Evolutionary conservation across 1,140 invertebrate genomes (phyloP).

Genomic region (Tetranychus cinnabarinus): DNA sequence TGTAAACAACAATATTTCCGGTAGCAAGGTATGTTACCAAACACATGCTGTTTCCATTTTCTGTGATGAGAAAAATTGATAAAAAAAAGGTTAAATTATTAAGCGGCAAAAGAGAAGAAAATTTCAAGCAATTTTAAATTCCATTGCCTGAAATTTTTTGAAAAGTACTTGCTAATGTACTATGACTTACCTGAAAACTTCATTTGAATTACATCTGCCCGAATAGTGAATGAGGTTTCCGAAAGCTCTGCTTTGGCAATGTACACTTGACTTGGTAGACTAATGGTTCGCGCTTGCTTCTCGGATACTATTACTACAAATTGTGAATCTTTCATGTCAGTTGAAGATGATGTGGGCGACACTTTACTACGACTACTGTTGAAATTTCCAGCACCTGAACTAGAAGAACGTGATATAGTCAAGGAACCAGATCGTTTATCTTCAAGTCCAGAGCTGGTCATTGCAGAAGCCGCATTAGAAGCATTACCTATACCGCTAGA

Average conservation of each 20-base stretch:
- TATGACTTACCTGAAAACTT: constrained; percentile 45
- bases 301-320: constrained; percentile 78
- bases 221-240: constrained; percentile 63
- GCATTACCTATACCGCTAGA: no score
- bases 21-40: constrained; percentile 76
- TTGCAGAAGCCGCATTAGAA: no score
- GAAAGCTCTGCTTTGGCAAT: constrained; percentile 36
- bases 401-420: constrained; percentile 1
- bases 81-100: no score
- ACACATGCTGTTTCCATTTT: constrained; percentile 57
- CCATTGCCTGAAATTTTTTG: no score
- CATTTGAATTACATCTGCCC: constrained; percentile 71
- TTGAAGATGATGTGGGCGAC: constrained; percentile 38
- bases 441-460: constrained; percentile 2
- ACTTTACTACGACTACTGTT: constrained; percentile 28
- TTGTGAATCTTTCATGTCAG: constrained; percentile 47
- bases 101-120: no score
- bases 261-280: constrained; percentile 58
- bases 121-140: no score
- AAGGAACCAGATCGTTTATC: constrained; percentile 1
- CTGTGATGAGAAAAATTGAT: neutral
- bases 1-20: constrained; percentile 71
- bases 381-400: neutral
- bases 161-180: no score
- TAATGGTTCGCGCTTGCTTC: constrained; percentile 78